A percentile compares a stretch with the other conserved stretches of the same genome.
These are phyloP conservation scores for Tuta absoluta DNA, from an alignment of 2,888 invertebrate genomes.

Conservation along the genomic window DNA sequence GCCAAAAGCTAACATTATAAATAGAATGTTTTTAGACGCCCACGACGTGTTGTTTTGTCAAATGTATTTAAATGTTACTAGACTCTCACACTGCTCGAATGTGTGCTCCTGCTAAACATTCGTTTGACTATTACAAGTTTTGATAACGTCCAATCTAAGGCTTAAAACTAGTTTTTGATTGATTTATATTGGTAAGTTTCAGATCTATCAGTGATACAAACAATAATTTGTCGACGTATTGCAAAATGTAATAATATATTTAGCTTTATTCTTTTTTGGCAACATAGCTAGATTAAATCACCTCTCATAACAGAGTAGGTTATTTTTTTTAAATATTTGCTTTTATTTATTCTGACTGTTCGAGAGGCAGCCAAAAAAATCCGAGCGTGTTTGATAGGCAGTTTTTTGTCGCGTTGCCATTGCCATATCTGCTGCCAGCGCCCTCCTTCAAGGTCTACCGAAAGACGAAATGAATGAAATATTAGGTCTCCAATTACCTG, in stretches of 20 bases:
- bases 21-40: constrained; percentile 20
- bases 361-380: constrained; percentile 19
- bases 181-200: constrained; percentile 18
- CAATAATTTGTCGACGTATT: constrained; percentile 18
- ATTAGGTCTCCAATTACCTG: constrained; percentile 16
- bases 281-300: not conserved
- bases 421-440: constrained; percentile 41
- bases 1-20: constrained; percentile 21
- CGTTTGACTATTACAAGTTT: not conserved
- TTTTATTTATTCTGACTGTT: not conserved
- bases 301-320: not conserved
- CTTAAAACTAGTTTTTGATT: constrained; percentile 7
- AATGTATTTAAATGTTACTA: constrained; percentile 17
- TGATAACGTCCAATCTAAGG: not conserved
- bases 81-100: constrained; percentile 17
- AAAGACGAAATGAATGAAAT: constrained; percentile 35
- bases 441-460: constrained; percentile 46
- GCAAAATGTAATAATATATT: constrained; percentile 9
- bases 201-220: constrained; percentile 6
- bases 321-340: not conserved
- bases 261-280: not conserved
- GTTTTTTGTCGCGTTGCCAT: constrained; percentile 26
- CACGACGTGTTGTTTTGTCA: constrained; percentile 16
- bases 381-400: constrained; percentile 16
- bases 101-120: constrained; percentile 3